Percentiles rank a stretch among this genome's conserved stretches.
phyloP scores from a whole-genome alignment of 2,797 vertebrate species.

The Helicolenus hilgendorfi region DNA sequence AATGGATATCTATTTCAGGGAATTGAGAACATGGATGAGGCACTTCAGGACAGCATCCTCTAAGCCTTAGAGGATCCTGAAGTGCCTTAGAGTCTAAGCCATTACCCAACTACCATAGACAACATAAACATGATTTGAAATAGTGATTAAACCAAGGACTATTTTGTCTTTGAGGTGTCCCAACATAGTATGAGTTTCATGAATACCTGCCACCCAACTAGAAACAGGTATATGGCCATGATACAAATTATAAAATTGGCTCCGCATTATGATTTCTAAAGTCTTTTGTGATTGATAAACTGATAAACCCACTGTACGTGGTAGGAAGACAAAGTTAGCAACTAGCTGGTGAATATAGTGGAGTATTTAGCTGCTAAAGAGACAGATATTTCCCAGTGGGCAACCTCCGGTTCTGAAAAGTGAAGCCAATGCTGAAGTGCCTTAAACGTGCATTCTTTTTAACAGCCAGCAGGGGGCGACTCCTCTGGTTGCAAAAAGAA shows the following conservation, averaged over 20 bases:
- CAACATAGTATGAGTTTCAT: neutral
- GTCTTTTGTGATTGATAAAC: neutral
- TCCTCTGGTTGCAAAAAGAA: no score
- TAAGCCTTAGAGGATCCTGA: neutral
- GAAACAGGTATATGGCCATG: neutral
- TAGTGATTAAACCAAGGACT: neutral
- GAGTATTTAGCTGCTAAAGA: neutral
- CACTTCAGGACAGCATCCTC: neutral
- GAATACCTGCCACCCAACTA: neutral
- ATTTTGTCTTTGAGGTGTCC: neutral
- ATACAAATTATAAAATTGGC: neutral
- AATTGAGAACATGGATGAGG: neutral
- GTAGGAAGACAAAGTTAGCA: neutral
- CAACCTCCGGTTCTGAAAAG: no score
- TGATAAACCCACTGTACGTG: neutral
- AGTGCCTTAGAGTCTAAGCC: neutral
- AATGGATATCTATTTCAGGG: neutral
- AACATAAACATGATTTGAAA: neutral
- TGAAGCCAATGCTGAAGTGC: no score
- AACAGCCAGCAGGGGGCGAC: no score
- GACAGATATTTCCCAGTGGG: no score
- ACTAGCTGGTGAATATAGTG: neutral
- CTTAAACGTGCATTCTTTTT: no score
- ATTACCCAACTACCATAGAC: neutral
- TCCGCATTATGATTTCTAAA: neutral